Percentiles rank a stretch among this genome's conserved stretches.
phyloP scores from a whole-genome alignment of 2,113 vertebrate species.

The Theristicus caerulescens region DNA sequence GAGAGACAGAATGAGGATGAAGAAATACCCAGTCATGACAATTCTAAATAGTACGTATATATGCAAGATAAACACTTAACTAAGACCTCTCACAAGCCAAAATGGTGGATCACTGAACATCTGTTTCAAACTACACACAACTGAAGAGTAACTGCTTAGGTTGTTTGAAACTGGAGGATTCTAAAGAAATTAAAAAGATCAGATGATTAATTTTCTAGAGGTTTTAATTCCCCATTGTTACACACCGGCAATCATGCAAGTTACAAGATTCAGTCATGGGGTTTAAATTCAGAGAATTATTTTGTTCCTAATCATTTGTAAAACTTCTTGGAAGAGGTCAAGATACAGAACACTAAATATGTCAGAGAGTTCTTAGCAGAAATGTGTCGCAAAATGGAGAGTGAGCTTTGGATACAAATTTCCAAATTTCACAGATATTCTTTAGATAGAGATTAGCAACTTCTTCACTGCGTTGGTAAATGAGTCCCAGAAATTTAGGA shows the following conservation, averaged over 20 bases:
- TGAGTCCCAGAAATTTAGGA: not conserved
- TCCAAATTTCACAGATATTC: not conserved
- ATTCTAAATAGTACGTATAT: not conserved
- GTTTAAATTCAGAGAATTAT: not conserved
- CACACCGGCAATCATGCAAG: not conserved
- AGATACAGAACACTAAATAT: not conserved
- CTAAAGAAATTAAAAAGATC: not conserved
- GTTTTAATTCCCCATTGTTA: not conserved
- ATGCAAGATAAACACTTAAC: not conserved
- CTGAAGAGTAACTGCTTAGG: not conserved
- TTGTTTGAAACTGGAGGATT: not conserved
- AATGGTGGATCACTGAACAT: not conserved
- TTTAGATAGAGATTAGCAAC: not conserved
- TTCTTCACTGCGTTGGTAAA: not conserved
- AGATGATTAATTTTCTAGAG: not conserved
- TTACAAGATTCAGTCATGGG: not conserved
- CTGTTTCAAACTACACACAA: not conserved
- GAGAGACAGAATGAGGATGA: not conserved
- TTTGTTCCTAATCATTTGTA: not conserved
- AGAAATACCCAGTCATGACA: not conserved
- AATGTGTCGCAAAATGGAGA: not conserved
- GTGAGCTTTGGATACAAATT: not conserved
- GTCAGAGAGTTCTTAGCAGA: not conserved
- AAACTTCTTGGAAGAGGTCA: not conserved
- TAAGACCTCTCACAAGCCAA: not conserved